A percentile compares a stretch with the other conserved stretches of the same genome.
These are phyloP conservation scores for Leuctra nigra DNA, from an alignment of 2,888 invertebrate species.

Conservation along the genomic window DNA sequence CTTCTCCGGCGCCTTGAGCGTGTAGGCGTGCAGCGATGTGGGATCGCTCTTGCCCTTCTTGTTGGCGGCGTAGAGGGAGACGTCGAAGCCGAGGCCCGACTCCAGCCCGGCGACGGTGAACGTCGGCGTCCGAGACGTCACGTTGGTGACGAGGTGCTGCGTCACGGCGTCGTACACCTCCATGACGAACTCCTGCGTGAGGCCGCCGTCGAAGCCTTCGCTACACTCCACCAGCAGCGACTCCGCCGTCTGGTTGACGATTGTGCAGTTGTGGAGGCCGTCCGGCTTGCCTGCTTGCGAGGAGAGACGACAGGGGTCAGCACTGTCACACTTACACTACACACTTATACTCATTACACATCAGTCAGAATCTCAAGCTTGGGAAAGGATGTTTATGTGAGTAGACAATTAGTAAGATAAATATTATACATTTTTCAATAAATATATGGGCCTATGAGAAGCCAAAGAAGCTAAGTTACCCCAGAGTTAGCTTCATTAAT, in stretches of 20 bases:
- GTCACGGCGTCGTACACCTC: slow-evolving; percentile 54
- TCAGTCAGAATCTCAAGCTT: no score
- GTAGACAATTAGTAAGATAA: no score
- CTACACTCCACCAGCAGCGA: slow-evolving; percentile 64
- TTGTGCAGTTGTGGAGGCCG: slow-evolving; percentile 62
- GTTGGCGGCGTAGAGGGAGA: slow-evolving; percentile 62
- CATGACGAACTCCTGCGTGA: slow-evolving; percentile 65
- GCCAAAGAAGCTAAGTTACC: no score
- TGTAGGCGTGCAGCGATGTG: slow-evolving; percentile 58
- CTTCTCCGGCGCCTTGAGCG: slow-evolving; percentile 64
- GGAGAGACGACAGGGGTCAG: neutral
- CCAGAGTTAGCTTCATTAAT: no score
- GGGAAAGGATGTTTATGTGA: no score
- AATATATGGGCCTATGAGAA: no score
- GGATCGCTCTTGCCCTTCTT: slow-evolving; percentile 63
- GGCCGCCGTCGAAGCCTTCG: slow-evolving; percentile 70
- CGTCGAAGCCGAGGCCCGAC: slow-evolving; percentile 61
- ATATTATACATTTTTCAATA: no score
- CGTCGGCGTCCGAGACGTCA: slow-evolving; percentile 50
- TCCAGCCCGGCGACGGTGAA: slow-evolving; percentile 61
- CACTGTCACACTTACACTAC: neutral
- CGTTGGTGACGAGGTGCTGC: slow-evolving; percentile 48
- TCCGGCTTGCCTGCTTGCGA: slow-evolving; percentile 59
- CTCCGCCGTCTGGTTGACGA: slow-evolving; percentile 65
- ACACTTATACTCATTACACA: no score